A percentile compares a stretch with the other conserved stretches of the same genome.
phyloP scores from a whole-genome alignment of 2,888 invertebrate genomes.

The Hypolimnas misippus region DNA sequence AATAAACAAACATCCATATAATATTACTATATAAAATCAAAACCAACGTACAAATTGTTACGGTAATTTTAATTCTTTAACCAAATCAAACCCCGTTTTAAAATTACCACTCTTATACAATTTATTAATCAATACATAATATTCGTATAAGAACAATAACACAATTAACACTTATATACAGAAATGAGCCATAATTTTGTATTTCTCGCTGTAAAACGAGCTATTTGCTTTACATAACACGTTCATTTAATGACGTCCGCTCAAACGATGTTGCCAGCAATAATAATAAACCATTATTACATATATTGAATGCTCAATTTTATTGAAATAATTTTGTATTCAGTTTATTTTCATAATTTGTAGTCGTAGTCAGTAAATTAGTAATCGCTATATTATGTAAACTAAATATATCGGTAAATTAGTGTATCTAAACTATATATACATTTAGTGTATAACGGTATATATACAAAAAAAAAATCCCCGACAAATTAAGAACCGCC shows the following conservation, averaged over 20 bases:
- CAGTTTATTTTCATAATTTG: not conserved
- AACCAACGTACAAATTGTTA: too few species aligned
- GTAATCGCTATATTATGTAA: too few species aligned
- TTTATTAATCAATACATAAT: slow-evolving; percentile 4
- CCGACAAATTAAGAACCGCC: too few species aligned
- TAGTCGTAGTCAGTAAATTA: not conserved
- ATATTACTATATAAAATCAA: too few species aligned
- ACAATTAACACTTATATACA: slow-evolving; percentile 27
- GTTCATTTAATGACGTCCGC: slow-evolving; percentile 35
- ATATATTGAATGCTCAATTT: slow-evolving; percentile 15
- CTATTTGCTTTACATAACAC: slow-evolving; percentile 36
- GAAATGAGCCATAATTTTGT: slow-evolving; percentile 27
- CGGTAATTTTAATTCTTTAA: too few species aligned
- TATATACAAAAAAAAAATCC: too few species aligned
- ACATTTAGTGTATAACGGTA: too few species aligned
- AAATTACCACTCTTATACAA: not conserved
- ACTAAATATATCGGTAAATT: too few species aligned
- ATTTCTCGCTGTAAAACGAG: slow-evolving; percentile 30
- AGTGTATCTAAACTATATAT: too few species aligned
- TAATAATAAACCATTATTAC: slow-evolving; percentile 35
- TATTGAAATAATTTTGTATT: slow-evolving; percentile 36
- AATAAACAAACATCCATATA: too few species aligned
- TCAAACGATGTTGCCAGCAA: slow-evolving; percentile 34
- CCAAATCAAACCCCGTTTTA: too few species aligned
- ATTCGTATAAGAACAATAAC: slow-evolving; percentile 22